These are phyloP conservation scores for Tapirus indicus DNA, from an alignment of 2,797 vertebrate species.

Conservation along the genomic window DNA sequence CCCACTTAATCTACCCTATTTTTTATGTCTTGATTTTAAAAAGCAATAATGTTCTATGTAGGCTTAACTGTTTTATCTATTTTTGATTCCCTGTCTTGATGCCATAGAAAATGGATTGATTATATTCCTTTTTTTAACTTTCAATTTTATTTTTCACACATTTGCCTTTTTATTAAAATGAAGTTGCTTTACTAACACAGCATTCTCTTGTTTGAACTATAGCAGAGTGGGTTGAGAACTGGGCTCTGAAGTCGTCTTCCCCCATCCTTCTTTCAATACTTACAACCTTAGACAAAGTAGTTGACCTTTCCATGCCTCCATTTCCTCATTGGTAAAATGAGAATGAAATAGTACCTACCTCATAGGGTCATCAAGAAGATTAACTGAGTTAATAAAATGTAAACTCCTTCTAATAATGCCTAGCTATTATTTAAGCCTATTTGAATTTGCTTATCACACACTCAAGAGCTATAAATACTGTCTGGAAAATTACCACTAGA, in stretches of 20 bases:
- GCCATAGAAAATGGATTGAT: background rate
- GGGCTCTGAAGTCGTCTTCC: background rate
- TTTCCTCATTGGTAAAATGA: conserved; percentile 28
- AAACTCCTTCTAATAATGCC: background rate
- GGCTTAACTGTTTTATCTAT: background rate
- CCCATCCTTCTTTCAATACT: background rate
- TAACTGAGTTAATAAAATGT: background rate
- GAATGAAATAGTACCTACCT: conserved; percentile 6
- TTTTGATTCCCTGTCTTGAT: conserved; percentile 9
- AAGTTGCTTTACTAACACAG: background rate
- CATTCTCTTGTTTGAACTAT: background rate
- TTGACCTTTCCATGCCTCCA: background rate
- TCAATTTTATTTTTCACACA: conserved; percentile 23
- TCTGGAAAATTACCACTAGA: background rate
- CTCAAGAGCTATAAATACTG: background rate
- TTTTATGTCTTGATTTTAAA: conserved; percentile 16
- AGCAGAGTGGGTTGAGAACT: conserved; percentile 27
- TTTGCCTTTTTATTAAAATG: conserved; percentile 46
- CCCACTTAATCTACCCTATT: background rate
- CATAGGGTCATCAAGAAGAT: background rate
- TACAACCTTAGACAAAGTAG: background rate
- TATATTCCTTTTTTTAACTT: background rate
- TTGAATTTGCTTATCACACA: conserved; percentile 11
- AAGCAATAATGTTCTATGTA: background rate
- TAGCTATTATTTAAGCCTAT: background rate